These are phyloP conservation scores for Drosophila melanogaster DNA, from an alignment of 1,140 invertebrate genomes.

Conservation along the genomic window DNA sequence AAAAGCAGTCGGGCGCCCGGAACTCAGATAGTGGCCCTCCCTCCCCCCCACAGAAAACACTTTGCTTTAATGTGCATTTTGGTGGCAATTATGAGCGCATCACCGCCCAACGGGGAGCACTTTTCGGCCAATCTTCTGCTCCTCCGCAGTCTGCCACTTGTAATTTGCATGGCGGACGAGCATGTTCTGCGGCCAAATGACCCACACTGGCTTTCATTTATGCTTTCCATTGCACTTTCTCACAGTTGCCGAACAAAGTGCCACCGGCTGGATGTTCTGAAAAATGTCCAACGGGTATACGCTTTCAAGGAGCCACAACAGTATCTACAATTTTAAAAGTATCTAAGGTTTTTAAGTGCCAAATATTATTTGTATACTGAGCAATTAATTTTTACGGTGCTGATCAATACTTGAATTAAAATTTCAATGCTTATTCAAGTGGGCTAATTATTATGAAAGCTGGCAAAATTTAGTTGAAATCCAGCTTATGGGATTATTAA, in stretches of 20 bases:
- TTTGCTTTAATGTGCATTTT: conserved; percentile 63
- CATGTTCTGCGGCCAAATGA: conserved; percentile 33
- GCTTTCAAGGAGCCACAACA: neutral
- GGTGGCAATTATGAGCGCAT: conserved; percentile 72
- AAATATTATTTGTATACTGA: neutral
- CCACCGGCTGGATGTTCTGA: conserved; percentile 6
- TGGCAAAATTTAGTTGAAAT: neutral
- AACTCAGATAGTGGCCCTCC: conserved; percentile 5
- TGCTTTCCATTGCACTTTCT: conserved; percentile 8
- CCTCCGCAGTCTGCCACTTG: conserved; percentile 31
- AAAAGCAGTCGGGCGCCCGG: conserved; percentile 41
- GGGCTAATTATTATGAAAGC: neutral
- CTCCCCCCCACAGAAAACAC: conserved; percentile 10
- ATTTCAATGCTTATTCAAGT: neutral
- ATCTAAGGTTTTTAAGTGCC: neutral
- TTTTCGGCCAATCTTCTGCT: conserved; percentile 47
- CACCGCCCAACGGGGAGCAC: conserved; percentile 39
- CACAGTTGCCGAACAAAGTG: conserved; percentile 3
- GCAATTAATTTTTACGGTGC: neutral
- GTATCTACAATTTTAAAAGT: neutral
- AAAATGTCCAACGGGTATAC: neutral
- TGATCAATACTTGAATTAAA: neutral
- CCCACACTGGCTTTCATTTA: conserved; percentile 25
- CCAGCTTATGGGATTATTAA: neutral
- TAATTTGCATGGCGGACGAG: conserved; percentile 24